Evolutionary conservation across 2,888 invertebrate species (phyloP).

Genomic region (Orgyia antiqua): DNA sequence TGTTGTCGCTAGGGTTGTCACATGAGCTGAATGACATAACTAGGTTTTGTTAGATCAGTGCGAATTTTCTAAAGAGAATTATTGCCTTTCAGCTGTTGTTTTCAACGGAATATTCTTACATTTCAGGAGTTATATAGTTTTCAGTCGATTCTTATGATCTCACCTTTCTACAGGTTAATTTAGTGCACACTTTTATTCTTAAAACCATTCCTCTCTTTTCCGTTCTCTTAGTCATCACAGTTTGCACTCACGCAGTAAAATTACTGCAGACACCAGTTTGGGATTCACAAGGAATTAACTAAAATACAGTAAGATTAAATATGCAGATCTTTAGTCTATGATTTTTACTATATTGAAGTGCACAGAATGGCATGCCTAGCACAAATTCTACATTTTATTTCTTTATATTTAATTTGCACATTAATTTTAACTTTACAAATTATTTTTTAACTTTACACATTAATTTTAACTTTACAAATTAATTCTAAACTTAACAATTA

Average conservation of each 20-base stretch:
- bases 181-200: too few species aligned
- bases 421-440: background rate
- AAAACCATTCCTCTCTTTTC: conserved; percentile 1
- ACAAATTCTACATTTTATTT: conserved; percentile 15
- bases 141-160: too few species aligned
- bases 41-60: too few species aligned
- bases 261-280: background rate
- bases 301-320: conserved; percentile 1
- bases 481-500: background rate
- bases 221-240: background rate
- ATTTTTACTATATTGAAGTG: conserved; percentile 1
- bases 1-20: too few species aligned
- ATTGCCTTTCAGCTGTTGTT: too few species aligned
- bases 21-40: too few species aligned
- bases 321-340: background rate
- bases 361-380: conserved; percentile 5
- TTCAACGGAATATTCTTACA: too few species aligned
- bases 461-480: conserved; percentile 3
- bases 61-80: too few species aligned
- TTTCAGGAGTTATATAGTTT: too few species aligned
- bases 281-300: too few species aligned
- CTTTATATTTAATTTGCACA: background rate
- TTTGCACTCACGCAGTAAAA: background rate
- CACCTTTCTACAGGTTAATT: too few species aligned
- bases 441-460: background rate